Evolutionary conservation across 1,140 invertebrate genomes (phyloP).

Genomic region (Conus betulinus): DNA sequence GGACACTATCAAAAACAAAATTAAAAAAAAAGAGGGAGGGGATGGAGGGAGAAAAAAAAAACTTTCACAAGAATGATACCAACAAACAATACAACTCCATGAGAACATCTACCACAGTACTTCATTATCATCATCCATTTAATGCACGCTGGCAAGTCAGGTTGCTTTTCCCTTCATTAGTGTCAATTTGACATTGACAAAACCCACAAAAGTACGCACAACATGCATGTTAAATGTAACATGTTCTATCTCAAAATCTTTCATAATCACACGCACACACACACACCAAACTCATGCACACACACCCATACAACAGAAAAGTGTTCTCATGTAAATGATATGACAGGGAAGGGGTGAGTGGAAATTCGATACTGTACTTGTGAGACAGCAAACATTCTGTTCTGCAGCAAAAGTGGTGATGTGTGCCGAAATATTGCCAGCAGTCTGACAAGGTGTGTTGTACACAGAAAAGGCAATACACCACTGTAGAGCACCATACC

Average conservation of each 20-base stretch:
- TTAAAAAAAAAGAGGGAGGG: background rate
- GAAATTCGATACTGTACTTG: background rate
- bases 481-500: no score
- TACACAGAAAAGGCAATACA: no score
- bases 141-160: background rate
- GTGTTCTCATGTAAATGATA: background rate
- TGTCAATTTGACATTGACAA: conserved; percentile 18
- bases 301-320: background rate
- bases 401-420: background rate
- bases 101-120: background rate
- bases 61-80: background rate
- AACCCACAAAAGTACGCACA: background rate
- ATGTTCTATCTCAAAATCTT: background rate
- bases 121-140: background rate
- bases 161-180: background rate
- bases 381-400: conserved; percentile 17
- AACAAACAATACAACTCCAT: background rate
- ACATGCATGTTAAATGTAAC: background rate
- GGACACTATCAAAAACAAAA: background rate
- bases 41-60: background rate
- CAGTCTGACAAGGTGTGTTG: no score
- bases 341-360: no score
- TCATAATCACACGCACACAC: background rate
- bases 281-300: background rate
- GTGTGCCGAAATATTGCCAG: no score